Evolutionary conservation across 1,140 invertebrate species (phyloP).

Genomic region (Agrypnia vestita): DNA sequence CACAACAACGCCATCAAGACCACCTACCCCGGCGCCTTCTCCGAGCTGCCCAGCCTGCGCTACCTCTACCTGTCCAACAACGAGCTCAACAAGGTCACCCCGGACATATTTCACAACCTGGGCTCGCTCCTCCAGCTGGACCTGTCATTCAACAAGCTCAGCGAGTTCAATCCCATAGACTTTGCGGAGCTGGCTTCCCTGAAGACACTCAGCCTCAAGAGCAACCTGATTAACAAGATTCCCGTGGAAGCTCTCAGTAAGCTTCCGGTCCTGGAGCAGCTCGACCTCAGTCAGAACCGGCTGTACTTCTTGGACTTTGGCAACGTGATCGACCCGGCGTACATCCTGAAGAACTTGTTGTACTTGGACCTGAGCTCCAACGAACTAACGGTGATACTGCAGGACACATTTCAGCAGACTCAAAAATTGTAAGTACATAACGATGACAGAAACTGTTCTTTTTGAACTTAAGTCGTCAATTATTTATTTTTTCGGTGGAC

Average conservation of each 20-base stretch:
- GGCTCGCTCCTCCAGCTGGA: conserved; percentile 69
- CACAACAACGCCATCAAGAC: conserved; percentile 67
- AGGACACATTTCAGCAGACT: conserved; percentile 2
- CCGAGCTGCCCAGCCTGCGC: conserved; percentile 65
- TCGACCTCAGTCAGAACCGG: conserved; percentile 68
- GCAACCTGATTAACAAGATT: conserved; percentile 66
- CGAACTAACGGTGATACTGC: conserved; percentile 6
- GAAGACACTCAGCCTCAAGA: conserved; percentile 66
- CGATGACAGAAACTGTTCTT: too few species aligned
- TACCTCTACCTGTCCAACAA: conserved; percentile 67
- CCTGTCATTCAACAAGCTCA: conserved; percentile 72
- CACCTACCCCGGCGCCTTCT: conserved; percentile 69
- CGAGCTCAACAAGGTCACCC: conserved; percentile 65
- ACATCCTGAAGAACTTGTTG: conserved; percentile 4
- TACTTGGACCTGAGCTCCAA: conserved; percentile 44
- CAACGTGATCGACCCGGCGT: conserved; percentile 48
- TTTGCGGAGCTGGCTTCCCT: conserved; percentile 65
- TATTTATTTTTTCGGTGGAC: too few species aligned
- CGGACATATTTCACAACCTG: conserved; percentile 68
- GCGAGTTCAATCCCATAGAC: conserved; percentile 65
- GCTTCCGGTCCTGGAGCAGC: conserved; percentile 64
- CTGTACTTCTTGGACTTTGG: conserved; percentile 65
- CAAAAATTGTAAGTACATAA: conserved; percentile 36
- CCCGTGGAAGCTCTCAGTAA: conserved; percentile 65
- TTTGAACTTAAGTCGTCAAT: too few species aligned